phyloP scores from a whole-genome alignment of 1,140 invertebrate genomes.

The Argopecten irradians region DNA sequence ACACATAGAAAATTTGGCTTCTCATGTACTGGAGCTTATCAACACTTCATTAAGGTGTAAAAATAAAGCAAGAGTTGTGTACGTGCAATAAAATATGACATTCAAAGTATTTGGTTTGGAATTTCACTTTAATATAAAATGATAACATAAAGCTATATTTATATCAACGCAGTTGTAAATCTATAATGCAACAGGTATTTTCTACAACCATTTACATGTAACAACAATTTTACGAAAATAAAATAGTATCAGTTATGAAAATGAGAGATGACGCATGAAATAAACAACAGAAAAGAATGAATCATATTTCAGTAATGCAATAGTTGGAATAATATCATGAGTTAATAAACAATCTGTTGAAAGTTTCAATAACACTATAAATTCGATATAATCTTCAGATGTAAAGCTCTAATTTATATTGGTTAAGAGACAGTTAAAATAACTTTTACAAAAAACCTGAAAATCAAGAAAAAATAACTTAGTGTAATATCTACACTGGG shows the following conservation, averaged over 20 bases:
- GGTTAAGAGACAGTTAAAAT: not conserved
- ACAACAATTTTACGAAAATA: not conserved
- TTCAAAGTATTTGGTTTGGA: not conserved
- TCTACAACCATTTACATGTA: not conserved
- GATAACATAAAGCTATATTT: not conserved
- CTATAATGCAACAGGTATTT: not conserved
- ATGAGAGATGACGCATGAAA: not conserved
- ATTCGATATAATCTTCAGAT: not conserved
- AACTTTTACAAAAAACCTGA: no score
- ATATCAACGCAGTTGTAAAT: not conserved
- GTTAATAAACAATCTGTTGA: not conserved
- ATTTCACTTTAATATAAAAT: constrained; percentile 19
- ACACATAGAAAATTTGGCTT: no score
- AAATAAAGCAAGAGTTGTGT: no score
- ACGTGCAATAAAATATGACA: constrained; percentile 21
- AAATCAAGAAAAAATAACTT: not conserved
- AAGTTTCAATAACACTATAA: not conserved
- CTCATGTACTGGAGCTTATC: no score
- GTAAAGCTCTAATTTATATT: not conserved
- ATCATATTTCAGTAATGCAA: not conserved
- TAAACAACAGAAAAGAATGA: not conserved
- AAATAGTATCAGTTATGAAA: not conserved
- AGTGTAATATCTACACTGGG: no score
- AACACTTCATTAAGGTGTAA: no score
- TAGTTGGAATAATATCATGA: not conserved